These are phyloP conservation scores for Saccopteryx leptura DNA, from an alignment of 2,113 vertebrate genomes.

Conservation along the genomic window DNA sequence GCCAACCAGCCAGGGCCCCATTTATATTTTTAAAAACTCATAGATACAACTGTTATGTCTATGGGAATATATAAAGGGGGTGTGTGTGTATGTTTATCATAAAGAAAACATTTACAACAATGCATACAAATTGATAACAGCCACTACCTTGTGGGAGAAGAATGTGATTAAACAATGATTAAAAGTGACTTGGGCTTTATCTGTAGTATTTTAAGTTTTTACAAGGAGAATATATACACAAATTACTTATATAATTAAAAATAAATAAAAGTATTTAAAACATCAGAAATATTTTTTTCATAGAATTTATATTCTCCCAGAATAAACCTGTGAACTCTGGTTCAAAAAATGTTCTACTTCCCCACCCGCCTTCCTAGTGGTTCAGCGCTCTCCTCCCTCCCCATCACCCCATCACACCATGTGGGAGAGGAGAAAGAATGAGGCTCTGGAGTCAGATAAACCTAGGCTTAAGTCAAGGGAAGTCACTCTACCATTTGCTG, in stretches of 20 bases:
- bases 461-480: neutral
- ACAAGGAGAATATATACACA: neutral
- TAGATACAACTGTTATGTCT: neutral
- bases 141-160: neutral
- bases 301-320: neutral
- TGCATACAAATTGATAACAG: neutral
- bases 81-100: neutral
- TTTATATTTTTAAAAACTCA: neutral
- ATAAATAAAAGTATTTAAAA: neutral
- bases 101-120: neutral
- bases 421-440: no score
- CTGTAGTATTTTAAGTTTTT: neutral
- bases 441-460: neutral
- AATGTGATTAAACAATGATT: neutral
- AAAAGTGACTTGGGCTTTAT: neutral
- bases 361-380: neutral
- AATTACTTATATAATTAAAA: constrained; percentile 4
- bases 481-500: neutral
- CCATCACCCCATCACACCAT: neutral
- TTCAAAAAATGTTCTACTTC: neutral
- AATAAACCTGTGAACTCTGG: neutral
- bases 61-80: neutral
- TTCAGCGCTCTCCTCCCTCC: neutral
- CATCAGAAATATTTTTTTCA: neutral
- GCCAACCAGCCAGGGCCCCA: neutral